Evolutionary conservation across 2,797 vertebrate genomes (phyloP).

Genomic region (Decapterus maruadsi): DNA sequence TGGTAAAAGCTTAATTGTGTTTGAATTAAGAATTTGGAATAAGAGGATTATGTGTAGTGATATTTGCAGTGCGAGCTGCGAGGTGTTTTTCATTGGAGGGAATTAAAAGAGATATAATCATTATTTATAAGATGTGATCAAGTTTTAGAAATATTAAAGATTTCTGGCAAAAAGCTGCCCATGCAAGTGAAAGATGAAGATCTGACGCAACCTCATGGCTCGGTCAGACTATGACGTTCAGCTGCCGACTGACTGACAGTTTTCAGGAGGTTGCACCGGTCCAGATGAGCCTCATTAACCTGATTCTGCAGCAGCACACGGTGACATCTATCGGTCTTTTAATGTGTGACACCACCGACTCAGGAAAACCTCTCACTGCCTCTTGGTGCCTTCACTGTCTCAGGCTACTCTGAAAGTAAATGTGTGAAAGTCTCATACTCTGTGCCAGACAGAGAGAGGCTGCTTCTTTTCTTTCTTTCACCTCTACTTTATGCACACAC

Average conservation of each 20-base stretch:
- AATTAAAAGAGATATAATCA: not conserved
- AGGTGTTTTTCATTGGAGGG: not conserved
- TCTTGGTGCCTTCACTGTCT: conserved; percentile 8
- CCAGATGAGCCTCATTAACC: conserved; percentile 32
- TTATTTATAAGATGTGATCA: not conserved
- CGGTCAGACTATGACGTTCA: conserved; percentile 2
- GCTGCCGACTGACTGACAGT: conserved; percentile 25
- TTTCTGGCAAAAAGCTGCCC: not conserved
- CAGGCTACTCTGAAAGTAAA: conserved; percentile 13
- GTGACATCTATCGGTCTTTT: conserved; percentile 14
- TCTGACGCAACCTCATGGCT: conserved; percentile 24
- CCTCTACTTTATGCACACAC: conserved; percentile 1
- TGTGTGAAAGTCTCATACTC: conserved; percentile 22
- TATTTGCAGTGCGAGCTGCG: not conserved
- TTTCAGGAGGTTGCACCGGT: conserved; percentile 50
- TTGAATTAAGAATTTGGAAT: not conserved
- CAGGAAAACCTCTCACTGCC: not conserved
- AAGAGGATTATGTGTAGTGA: not conserved
- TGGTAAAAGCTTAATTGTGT: not conserved
- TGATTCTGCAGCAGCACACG: conserved; percentile 11
- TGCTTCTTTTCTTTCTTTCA: not conserved
- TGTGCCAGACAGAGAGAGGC: not conserved
- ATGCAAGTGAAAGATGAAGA: no score
- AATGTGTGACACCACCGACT: not conserved
- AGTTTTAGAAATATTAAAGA: not conserved